Evolutionary conservation across 2,888 invertebrate genomes (phyloP), one percentile per base, ranked within the genome.

Genomic region (Ichneumoninae sp.): DNA sequence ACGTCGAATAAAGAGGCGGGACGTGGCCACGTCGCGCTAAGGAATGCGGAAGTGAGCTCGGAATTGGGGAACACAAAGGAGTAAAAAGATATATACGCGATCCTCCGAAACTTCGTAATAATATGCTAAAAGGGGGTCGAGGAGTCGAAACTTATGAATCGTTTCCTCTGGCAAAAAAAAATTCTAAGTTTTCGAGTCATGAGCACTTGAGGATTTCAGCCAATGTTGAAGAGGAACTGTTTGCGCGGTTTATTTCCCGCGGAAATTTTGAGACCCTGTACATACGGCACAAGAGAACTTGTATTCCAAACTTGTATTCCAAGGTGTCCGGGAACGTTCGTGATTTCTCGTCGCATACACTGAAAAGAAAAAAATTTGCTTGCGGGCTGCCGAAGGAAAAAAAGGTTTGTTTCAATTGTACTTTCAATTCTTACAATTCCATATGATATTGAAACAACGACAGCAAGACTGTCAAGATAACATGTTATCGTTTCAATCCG

Each of bases 281-380:
- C n/a, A n/a, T n/a, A n/a, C n/a, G n/a, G n/a, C n/a, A n/a, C n/a
- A n/a, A n/a, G n/a, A n/a, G n/a, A 78, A 69, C 78, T 79, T 65
- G 83, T 79, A 79, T 54, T 54, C 36, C 36, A 40, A 40, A 40
- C 44, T 10, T 44, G 44, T 16, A 16, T 44, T 62, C 79, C 36
- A 16, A 76, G 66, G 80, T 76, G 52, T 75, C 66, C 60, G 71
- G 76, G 75, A 83, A 83, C 76, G 76, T 50, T 80, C 83, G 83
- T 68, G 83, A 83, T 75, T 71, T 71, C 69, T 78, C 74, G 75
- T 66, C 71, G 76, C 57, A 71, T 71, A n/a, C n/a, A n/a, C n/a
- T n/a, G n/a, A n/a, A n/a, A n/a, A n/a, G n/a, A n/a, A n/a, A n/a
- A n/a, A n/a, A n/a, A n/a, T n/a, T n/a, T n/a, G n/a, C n/a, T n/a